These are phyloP conservation scores for Pangasianodon gigas DNA, from an alignment of 2,113 vertebrate species.

Conservation along the genomic window DNA sequence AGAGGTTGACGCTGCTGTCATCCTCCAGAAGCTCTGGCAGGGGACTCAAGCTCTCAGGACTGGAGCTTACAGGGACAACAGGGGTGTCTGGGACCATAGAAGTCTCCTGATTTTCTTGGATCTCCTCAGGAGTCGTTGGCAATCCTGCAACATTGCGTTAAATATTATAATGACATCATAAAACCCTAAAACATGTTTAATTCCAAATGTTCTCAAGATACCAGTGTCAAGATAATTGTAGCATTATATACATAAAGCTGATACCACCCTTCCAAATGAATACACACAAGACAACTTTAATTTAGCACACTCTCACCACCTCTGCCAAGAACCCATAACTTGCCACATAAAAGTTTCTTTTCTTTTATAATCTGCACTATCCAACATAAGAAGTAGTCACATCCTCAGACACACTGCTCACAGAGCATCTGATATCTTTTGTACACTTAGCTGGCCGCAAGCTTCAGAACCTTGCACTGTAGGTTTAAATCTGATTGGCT, in stretches of 20 bases:
- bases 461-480: neutral
- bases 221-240: neutral
- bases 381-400: neutral
- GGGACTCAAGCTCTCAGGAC: conserved; percentile 56
- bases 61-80: conserved; percentile 8
- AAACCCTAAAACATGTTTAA: neutral
- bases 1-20: conserved; percentile 60
- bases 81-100: conserved; percentile 31
- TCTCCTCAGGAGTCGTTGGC: conserved; percentile 79
- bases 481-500: neutral
- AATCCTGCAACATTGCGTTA: conserved; percentile 54
- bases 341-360: neutral
- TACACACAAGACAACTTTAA: neutral
- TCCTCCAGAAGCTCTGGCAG: conserved; percentile 63
- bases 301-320: neutral
- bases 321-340: neutral
- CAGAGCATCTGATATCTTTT: neutral
- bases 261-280: neutral
- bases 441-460: neutral
- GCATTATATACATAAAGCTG: neutral
- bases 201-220: conserved; percentile 4
- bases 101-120: conserved; percentile 85
- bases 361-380: neutral
- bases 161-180: conserved; percentile 37
- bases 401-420: neutral